Evolutionary conservation across 2,113 vertebrate species (phyloP), one percentile per base, ranked within the genome.

Genomic region (Boulengeromyrus knoepffleri): DNA sequence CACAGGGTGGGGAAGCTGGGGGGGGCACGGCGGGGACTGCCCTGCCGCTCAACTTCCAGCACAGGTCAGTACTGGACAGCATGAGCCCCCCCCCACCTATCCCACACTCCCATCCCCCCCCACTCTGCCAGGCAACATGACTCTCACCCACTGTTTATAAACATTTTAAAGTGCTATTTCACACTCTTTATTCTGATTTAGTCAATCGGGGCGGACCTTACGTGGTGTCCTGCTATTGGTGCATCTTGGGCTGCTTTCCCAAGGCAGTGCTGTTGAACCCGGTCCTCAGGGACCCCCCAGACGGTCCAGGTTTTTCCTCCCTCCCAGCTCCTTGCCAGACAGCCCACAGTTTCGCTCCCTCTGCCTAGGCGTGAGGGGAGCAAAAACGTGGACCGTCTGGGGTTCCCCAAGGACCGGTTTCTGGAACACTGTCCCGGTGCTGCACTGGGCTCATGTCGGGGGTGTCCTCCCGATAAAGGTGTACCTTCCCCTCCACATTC

Each of bases 21-120:
- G 95, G 96, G 95, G 95, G 95, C 95, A 95, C 94, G 92, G 95
- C 95, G 94, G 96, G 95, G 95, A 94, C 95, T 94, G 95, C 94
- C 94, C 95, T 96, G 95, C 95, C 95, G 94, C 94, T 96, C 95
- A 96, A 96, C 95, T 96, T 96, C 95, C 95, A 96, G 94, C 95
- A 96, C 95, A 96, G 96, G 95, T 96, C 95, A 96, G 95, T 96
- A 96, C 94, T 93, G 95, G 94, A 95, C 94, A 92, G 94, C 94
- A 94, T 94, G 94, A 95, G 92, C 94, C 93, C 94, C 94, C 93
- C 92, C 94, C 93, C 93, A 92, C 92, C 91, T 93, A 92, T 94
- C 93, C 87, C 62, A 52, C 77, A 39, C 42, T 88, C 90, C 85
- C 85, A 90, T 36, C 80, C 62, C 83, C 83, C 90, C n/a, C 2